A percentile compares a stretch with the other conserved stretches of the same genome.
phyloP scores from a whole-genome alignment of 1,140 invertebrate species.

The Dreissena rostriformis region DNA sequence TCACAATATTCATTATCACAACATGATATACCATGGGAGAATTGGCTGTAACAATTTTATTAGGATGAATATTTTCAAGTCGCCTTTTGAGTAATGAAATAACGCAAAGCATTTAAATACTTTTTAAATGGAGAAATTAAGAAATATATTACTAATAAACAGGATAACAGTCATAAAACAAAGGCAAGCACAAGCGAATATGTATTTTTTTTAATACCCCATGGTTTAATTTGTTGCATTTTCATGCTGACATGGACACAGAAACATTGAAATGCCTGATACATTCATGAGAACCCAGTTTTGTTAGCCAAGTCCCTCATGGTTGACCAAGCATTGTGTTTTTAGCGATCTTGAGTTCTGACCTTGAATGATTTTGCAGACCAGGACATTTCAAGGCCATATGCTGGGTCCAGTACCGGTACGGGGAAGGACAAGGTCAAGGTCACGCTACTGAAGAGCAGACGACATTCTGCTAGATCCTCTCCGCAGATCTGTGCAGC shows the following conservation, averaged over 20 bases:
- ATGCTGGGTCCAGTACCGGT: neutral
- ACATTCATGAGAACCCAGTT: no score
- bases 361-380: neutral
- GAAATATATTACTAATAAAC: neutral
- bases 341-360: neutral
- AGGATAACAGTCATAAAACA: neutral
- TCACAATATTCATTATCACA: no score
- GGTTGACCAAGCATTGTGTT: neutral
- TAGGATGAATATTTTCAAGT: neutral
- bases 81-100: neutral
- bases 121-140: neutral
- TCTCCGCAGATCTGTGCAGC: neutral
- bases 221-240: neutral
- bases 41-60: neutral
- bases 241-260: neutral
- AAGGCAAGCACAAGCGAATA: neutral
- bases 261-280: neutral
- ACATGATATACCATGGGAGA: no score
- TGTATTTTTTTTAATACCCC: neutral
- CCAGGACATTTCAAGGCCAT: neutral
- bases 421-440: neutral
- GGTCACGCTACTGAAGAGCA: constrained; percentile 33
- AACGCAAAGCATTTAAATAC: neutral
- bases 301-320: neutral
- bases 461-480: neutral